Percentiles rank a stretch among this genome's conserved stretches.
Conservation (phyloP, 2,888 invertebrate species). For the Tridacna gigas region DNA sequence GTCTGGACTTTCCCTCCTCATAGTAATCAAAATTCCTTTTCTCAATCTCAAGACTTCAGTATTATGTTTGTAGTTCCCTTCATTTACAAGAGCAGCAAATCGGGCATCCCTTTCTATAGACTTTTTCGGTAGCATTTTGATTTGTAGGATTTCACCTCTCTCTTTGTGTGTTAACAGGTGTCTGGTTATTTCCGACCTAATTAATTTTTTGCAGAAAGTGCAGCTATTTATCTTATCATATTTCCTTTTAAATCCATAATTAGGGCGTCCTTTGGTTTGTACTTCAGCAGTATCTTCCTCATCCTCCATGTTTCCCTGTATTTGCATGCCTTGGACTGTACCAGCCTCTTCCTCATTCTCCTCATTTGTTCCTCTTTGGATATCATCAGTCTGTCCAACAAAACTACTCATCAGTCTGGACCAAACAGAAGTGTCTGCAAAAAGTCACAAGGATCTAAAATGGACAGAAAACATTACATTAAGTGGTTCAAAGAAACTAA, state of each 20-base stretch:
- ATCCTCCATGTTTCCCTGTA: no score
- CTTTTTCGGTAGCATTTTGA: not conserved
- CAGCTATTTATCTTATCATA: slow-evolving; percentile 26
- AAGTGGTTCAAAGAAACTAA: no score
- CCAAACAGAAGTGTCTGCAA: no score
- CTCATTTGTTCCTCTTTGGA: no score
- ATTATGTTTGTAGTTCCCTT: not conserved
- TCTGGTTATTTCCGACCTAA: slow-evolving; percentile 12
- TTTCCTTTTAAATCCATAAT: slow-evolving; percentile 5
- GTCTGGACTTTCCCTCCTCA: not conserved
- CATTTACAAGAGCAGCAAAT: not conserved
- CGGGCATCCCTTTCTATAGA: not conserved
- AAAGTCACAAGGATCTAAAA: no score
- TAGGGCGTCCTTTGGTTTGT: slow-evolving; percentile 11
- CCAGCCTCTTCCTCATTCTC: no score
- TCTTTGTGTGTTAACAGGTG: slow-evolving; percentile 23
- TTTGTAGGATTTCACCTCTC: slow-evolving; percentile 16
- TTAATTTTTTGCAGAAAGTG: slow-evolving; percentile 25
- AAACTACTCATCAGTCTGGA: no score
- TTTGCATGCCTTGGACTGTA: no score
- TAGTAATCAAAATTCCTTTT: not conserved
- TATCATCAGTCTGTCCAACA: no score
- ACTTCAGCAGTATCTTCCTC: not conserved
- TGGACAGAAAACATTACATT: no score
- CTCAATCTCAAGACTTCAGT: not conserved